Conservation (phyloP, 2,797 vertebrate genomes). For the Crypturellus tataupa region DNA sequence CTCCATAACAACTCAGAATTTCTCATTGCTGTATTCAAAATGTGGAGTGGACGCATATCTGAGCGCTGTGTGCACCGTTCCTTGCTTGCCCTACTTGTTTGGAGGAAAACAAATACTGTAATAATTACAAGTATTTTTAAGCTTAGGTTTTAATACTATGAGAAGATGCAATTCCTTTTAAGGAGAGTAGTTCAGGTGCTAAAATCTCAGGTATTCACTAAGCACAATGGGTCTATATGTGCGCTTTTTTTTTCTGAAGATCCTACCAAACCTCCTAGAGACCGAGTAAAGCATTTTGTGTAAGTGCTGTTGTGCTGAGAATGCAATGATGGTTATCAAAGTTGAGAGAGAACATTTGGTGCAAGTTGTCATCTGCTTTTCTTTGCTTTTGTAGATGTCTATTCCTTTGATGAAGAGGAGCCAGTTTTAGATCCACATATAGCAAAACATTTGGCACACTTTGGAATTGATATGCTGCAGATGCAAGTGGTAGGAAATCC, state of each 20-base stretch:
- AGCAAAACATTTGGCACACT: slow-evolving; percentile 95
- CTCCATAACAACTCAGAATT: background rate
- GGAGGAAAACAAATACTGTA: background rate
- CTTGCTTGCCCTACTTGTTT: background rate
- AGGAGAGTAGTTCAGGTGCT: background rate
- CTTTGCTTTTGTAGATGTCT: slow-evolving; percentile 87
- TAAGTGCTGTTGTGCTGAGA: background rate
- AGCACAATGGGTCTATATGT: background rate
- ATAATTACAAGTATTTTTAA: background rate
- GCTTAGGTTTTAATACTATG: background rate
- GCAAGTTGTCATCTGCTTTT: background rate
- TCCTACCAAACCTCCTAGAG: background rate
- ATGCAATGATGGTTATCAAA: background rate
- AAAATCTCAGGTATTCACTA: background rate
- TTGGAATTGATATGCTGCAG: slow-evolving; percentile 98
- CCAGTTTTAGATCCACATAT: slow-evolving; percentile 95
- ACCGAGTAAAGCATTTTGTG: background rate
- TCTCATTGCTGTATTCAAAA: background rate
- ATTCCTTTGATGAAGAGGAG: slow-evolving; percentile 98
- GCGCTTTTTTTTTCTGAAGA: background rate
- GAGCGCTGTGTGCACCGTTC: background rate
- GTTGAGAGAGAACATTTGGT: background rate
- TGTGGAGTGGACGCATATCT: background rate
- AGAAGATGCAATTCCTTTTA: background rate
- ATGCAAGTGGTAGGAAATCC: slow-evolving; percentile 89